Evolutionary conservation across 2,797 vertebrate genomes (phyloP).

Genomic region (Malacoctenus gilli): DNA sequence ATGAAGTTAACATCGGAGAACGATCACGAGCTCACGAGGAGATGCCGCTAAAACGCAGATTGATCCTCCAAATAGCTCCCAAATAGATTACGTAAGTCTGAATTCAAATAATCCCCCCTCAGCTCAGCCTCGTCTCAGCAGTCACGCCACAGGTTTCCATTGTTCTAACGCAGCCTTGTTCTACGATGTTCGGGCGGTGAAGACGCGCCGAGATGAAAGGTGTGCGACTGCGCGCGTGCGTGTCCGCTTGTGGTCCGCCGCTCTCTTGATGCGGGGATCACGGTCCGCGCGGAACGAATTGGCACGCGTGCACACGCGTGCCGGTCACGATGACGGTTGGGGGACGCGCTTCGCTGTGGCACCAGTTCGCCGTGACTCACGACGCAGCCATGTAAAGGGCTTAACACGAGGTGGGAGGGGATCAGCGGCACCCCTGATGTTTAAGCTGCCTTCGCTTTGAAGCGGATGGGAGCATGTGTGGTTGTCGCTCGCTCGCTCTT

Average conservation of each 20-base stretch:
- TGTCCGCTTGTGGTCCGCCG: slow-evolving; percentile 21
- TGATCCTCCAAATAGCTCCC: slow-evolving; percentile 35
- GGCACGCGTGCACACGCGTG: slow-evolving; percentile 11
- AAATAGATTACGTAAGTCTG: slow-evolving; percentile 43
- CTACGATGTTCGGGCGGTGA: slow-evolving; percentile 16
- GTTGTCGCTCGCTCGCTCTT: slow-evolving; percentile 15
- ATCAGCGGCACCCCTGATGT: slow-evolving; percentile 72
- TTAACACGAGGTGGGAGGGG: slow-evolving; percentile 78
- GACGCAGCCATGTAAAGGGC: slow-evolving; percentile 73
- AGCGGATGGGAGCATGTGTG: slow-evolving; percentile 62
- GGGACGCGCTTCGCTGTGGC: too few species aligned
- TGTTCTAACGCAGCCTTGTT: not conserved
- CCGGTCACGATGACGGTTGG: slow-evolving; percentile 21
- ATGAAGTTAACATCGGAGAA: too few species aligned
- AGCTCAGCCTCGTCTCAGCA: slow-evolving; percentile 42
- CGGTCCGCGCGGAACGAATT: slow-evolving; percentile 3
- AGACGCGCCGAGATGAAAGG: slow-evolving; percentile 26
- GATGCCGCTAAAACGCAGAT: slow-evolving; percentile 6
- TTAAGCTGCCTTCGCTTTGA: slow-evolving; percentile 68
- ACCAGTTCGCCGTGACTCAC: slow-evolving; percentile 73
- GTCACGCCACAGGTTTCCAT: slow-evolving; percentile 22
- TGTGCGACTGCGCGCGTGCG: too few species aligned
- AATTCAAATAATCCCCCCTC: slow-evolving; percentile 41
- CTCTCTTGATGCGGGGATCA: slow-evolving; percentile 21
- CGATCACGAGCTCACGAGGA: too few species aligned